Evolutionary conservation across 2,888 invertebrate genomes (phyloP).

Genomic region (Byasa hedistus): DNA sequence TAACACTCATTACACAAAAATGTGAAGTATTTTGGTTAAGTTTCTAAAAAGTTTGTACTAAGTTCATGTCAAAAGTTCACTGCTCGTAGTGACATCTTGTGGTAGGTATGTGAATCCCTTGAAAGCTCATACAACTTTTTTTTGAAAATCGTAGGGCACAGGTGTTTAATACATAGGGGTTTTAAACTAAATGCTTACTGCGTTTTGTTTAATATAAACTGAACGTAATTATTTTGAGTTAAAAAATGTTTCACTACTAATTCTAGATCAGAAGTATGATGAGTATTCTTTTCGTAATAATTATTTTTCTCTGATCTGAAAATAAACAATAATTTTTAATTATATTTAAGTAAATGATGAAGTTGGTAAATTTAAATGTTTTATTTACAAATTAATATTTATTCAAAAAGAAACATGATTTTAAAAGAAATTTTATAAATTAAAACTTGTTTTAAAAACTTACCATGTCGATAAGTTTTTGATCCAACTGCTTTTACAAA

Average conservation of each 20-base stretch:
- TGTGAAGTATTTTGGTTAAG: slow-evolving; percentile 76
- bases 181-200: background rate
- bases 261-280: slow-evolving; percentile 53
- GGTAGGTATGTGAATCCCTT: slow-evolving; percentile 52
- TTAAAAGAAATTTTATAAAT: too few relatives aligned
- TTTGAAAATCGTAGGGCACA: slow-evolving; percentile 37
- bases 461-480: too few relatives aligned
- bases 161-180: slow-evolving; percentile 35
- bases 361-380: too few relatives aligned
- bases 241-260: slow-evolving; percentile 58
- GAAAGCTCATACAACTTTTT: slow-evolving; percentile 67
- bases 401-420: too few relatives aligned
- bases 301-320: slow-evolving; percentile 36
- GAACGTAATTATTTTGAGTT: slow-evolving; percentile 50
- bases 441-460: too few relatives aligned
- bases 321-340: slow-evolving; percentile 23
- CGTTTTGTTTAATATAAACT: slow-evolving; percentile 47
- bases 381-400: too few relatives aligned
- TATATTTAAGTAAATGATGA: too few relatives aligned
- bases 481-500: too few relatives aligned
- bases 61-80: slow-evolving; percentile 80
- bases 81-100: slow-evolving; percentile 64
- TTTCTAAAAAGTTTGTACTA: slow-evolving; percentile 69
- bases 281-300: slow-evolving; percentile 40
- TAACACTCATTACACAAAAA: slow-evolving; percentile 68